Evolutionary conservation across 2,888 invertebrate species (phyloP).

Genomic region (Cataglyphis albicans): DNA sequence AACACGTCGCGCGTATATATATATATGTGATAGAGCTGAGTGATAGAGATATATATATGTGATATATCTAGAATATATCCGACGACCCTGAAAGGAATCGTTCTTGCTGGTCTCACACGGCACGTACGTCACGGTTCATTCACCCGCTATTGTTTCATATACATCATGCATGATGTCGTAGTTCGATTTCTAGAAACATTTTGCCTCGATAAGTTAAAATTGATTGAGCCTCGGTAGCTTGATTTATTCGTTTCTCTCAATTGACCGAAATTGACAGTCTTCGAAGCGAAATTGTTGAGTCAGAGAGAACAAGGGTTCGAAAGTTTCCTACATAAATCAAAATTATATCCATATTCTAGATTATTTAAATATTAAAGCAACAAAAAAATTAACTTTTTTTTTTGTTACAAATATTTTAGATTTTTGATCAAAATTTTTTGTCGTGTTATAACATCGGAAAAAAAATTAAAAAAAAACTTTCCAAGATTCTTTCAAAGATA

Average conservation of each 20-base stretch:
- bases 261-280: neutral
- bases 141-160: constrained; percentile 28
- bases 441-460: neutral
- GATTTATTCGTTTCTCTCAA: constrained; percentile 37
- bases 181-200: constrained; percentile 15
- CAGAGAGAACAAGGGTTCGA: constrained; percentile 5
- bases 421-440: neutral
- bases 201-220: neutral
- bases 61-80: neutral
- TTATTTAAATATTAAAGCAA: neutral
- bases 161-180: neutral
- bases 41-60: neutral
- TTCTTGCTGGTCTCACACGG: neutral
- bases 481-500: neutral
- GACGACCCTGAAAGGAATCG: constrained; percentile 13
- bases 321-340: constrained; percentile 7
- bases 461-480: neutral
- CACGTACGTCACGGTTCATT: constrained; percentile 45
- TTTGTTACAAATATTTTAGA: neutral
- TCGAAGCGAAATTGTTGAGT: constrained; percentile 29
- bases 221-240: constrained; percentile 22
- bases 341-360: neutral
- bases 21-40: neutral
- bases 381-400: neutral
- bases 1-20: neutral